Conservation (phyloP, 1,140 invertebrate species). For the Papilio dardanus region DNA sequence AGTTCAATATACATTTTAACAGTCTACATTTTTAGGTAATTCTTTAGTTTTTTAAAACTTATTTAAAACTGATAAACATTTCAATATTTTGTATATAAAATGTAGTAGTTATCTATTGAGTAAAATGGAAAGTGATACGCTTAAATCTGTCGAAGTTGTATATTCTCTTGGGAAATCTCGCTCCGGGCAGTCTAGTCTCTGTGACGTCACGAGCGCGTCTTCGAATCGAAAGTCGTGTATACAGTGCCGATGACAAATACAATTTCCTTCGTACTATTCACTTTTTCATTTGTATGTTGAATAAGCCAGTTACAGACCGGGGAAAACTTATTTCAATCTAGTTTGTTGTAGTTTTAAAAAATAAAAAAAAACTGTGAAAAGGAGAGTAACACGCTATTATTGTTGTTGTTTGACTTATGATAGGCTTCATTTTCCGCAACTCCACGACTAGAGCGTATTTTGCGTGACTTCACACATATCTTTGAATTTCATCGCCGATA, state of each 20-base stretch:
- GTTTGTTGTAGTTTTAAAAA: no score
- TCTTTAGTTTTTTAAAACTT: no score
- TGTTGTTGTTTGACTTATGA: no score
- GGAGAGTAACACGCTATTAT: no score
- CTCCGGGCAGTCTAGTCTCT: not conserved
- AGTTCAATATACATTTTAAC: no score
- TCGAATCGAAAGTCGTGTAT: not conserved
- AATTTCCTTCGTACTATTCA: not conserved
- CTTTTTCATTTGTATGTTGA: not conserved
- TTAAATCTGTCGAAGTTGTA: not conserved
- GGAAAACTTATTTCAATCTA: not conserved
- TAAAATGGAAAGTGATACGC: conserved; percentile 10
- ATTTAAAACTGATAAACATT: not conserved
- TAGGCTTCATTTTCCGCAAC: no score
- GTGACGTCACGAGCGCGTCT: not conserved
- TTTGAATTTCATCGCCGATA: no score
- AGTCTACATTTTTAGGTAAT: no score
- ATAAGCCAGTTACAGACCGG: not conserved
- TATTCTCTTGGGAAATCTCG: conserved; percentile 14
- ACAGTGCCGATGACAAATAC: conserved; percentile 19
- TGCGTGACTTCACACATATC: no score
- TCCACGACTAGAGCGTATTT: no score
- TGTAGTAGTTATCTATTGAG: conserved; percentile 1
- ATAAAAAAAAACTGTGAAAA: no score
- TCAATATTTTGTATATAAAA: not conserved